These are phyloP conservation scores for Podarcis cretensis DNA, from an alignment of 2,113 vertebrate species.

Conservation along the genomic window DNA sequence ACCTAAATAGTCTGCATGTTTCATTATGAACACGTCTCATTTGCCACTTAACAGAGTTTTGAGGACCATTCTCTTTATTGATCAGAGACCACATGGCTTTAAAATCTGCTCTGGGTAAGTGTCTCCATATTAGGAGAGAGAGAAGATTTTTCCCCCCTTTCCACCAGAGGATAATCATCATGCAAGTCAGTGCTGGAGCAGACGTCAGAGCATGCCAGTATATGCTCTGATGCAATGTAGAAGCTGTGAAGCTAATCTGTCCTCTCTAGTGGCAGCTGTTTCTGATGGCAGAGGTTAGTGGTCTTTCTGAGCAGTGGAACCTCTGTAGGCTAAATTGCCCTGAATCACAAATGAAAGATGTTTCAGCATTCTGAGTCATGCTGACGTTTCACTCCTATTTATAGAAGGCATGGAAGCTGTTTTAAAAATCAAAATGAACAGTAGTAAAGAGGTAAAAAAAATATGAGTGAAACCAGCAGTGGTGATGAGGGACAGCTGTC, in stretches of 20 bases:
- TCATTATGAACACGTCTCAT: constrained; percentile 9
- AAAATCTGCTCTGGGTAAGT: constrained; percentile 14
- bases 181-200: constrained; percentile 2
- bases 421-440: constrained; percentile 19
- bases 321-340: constrained; percentile 25
- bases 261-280: background rate
- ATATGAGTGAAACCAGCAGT: too few relatives aligned
- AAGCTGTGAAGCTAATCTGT: constrained; percentile 25
- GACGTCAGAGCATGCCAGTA: constrained; percentile 24
- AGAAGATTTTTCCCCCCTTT: background rate
- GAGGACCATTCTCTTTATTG: background rate
- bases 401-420: background rate
- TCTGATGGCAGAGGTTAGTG: constrained; percentile 8
- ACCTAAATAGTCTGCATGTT: background rate
- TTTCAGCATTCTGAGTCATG: accelerated
- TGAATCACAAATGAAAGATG: background rate
- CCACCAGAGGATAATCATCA: constrained; percentile 19
- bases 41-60: constrained; percentile 4
- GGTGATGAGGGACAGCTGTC: too few relatives aligned
- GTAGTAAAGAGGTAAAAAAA: background rate
- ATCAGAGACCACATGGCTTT: constrained; percentile 14
- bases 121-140: background rate
- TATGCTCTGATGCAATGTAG: constrained; percentile 17
- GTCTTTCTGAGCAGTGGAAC: constrained; percentile 26
- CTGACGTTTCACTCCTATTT: constrained; percentile 15